phyloP scores from a whole-genome alignment of 1,140 invertebrate genomes.

The Eueides isabella region DNA sequence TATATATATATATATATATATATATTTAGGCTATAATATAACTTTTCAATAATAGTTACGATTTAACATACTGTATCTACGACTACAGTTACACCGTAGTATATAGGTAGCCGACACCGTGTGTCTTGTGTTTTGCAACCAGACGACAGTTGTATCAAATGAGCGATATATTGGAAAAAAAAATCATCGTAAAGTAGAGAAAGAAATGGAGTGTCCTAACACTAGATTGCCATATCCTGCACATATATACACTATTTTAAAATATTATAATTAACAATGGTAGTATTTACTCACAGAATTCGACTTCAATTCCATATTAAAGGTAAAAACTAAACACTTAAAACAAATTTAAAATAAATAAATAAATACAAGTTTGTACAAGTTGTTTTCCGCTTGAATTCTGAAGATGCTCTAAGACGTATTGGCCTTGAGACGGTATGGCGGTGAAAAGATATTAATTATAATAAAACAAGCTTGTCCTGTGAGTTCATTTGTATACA shows the following conservation, averaged over 20 bases:
- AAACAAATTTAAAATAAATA: slow-evolving; percentile 4
- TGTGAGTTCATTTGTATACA: background rate
- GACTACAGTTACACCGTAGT: too few relatives aligned
- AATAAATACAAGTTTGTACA: background rate
- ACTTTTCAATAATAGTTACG: too few relatives aligned
- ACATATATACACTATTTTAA: too few relatives aligned
- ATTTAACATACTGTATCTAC: too few relatives aligned
- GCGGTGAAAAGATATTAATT: background rate
- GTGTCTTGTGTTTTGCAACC: too few relatives aligned
- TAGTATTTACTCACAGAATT: slow-evolving; percentile 45
- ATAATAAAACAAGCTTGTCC: background rate
- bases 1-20: too few relatives aligned
- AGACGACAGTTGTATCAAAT: background rate
- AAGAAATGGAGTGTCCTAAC: too few relatives aligned
- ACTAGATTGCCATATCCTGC: too few relatives aligned
- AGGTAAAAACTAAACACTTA: background rate
- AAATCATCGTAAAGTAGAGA: too few relatives aligned
- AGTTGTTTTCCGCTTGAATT: slow-evolving; percentile 23
- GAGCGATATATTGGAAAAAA: background rate
- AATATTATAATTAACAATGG: too few relatives aligned
- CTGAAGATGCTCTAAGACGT: slow-evolving; percentile 21
- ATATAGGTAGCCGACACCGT: too few relatives aligned
- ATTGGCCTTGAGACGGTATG: background rate
- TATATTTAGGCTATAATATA: too few relatives aligned
- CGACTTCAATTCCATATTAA: slow-evolving; percentile 46